These are phyloP conservation scores for Lasioglossum calceatum DNA, from an alignment of 2,888 invertebrate species.

Conservation along the genomic window DNA sequence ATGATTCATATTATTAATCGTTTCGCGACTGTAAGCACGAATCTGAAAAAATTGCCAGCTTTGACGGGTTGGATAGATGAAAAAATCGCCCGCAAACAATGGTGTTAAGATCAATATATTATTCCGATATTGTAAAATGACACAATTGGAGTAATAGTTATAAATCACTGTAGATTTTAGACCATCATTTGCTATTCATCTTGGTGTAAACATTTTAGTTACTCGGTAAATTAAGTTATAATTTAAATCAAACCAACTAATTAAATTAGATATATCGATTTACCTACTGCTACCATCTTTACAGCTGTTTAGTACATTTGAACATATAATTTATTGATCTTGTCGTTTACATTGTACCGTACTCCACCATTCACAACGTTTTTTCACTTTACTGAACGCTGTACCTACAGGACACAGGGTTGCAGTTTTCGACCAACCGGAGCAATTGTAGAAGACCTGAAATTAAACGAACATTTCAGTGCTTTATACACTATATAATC, in stretches of 20 bases:
- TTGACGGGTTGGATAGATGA: no score
- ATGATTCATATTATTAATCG: no score
- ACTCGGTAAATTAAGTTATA: background rate
- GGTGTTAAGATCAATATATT: background rate
- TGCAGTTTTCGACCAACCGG: conserved; percentile 91
- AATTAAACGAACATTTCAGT: conserved; percentile 39
- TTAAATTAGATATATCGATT: background rate
- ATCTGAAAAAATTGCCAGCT: no score
- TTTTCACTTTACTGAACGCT: conserved; percentile 92
- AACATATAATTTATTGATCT: conserved; percentile 20
- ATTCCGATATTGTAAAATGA: background rate
- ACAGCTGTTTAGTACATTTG: background rate
- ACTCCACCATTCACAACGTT: conserved; percentile 96
- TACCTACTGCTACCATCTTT: background rate
- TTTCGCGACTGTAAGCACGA: no score
- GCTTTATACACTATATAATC: background rate
- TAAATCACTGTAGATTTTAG: background rate
- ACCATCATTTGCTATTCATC: background rate
- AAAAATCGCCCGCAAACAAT: no score
- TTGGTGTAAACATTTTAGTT: background rate
- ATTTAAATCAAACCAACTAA: background rate
- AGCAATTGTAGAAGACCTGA: conserved; percentile 94
- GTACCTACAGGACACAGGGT: conserved; percentile 94
- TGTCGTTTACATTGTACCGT: conserved; percentile 86
- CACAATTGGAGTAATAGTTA: background rate